Conservation (phyloP, 2,113 vertebrate genomes). For the Chionodraco myersi region DNA sequence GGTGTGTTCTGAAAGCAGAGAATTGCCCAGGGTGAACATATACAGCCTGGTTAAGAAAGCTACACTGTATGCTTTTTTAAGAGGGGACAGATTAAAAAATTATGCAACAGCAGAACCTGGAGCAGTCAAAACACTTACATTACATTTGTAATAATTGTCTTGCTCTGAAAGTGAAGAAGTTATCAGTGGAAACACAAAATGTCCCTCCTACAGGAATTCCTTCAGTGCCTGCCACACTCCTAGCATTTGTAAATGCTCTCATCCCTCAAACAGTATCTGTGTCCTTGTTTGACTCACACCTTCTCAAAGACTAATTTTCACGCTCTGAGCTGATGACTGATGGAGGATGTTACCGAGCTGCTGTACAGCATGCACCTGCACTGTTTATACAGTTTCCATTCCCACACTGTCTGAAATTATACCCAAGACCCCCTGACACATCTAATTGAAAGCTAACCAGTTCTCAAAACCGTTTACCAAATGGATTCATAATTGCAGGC, state of each 20-base stretch:
- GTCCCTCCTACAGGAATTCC: background rate
- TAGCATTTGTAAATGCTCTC: slow-evolving; percentile 16
- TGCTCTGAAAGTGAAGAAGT: background rate
- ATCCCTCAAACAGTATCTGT: background rate
- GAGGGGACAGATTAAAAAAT: background rate
- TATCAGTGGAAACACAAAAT: background rate
- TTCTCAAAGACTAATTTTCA: slow-evolving; percentile 2
- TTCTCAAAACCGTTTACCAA: background rate
- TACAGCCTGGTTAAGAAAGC: background rate
- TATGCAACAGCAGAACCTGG: background rate
- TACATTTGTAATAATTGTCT: no score
- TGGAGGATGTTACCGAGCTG: background rate
- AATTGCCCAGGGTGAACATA: background rate
- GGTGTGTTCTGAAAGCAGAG: slow-evolving; percentile 28
- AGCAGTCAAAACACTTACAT: background rate
- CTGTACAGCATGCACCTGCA: background rate
- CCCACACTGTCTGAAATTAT: background rate
- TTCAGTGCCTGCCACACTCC: background rate
- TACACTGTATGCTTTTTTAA: background rate
- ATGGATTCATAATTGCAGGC: background rate
- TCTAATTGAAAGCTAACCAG: background rate
- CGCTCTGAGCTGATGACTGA: background rate
- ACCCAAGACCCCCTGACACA: background rate
- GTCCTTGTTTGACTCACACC: slow-evolving; percentile 21
- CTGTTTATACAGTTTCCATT: background rate